Evolutionary conservation across 2,797 vertebrate genomes (phyloP), one percentile per base, ranked within the genome.

Genomic region (Tachyglossus aculeatus): DNA sequence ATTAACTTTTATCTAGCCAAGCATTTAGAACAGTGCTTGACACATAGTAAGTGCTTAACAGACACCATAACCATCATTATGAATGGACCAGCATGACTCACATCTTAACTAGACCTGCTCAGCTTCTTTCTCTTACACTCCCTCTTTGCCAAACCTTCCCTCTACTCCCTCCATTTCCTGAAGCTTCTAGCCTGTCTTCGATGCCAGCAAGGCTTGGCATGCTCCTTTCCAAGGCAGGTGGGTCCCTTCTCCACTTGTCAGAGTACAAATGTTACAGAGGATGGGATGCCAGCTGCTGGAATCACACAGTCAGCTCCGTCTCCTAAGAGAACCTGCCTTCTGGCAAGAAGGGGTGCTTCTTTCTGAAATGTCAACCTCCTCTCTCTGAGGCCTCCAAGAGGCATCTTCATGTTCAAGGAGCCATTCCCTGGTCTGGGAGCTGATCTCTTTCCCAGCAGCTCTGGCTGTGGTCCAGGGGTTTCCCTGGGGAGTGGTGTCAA

Each of bases 401-500:
- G 31, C 31, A 29, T 15, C 45, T 48, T 48, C 25, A 48, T 48
- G 45, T 29, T 29, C 45, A 48, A 27, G n/a, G 45, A 48, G n/a
- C n/a, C n/a, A n/a, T n/a, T n/a, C n/a, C n/a, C n/a, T n/a, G 19
- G 5, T 24, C 13, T 4, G 0, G 58, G 29, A 53, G 44, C 24
- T 66, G 67, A 57, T 81, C 71, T 78, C 54, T 79, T 85, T 86
- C 61, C 78, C 65, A 77, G 52, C 53, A 80, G 51, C 73, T 84
- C 72, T 75, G 84, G 86, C 31, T 80, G 75, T 82, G 81, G 77
- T 62, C 57, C 74, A 43, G 77, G 81, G 5, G 6, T 82, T 90
- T 88, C 87, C 82, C 87, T 85, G 89, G 77, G 36, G 81, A 84
- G 88, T 78, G 1, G 72, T 84, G 88, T 88, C 83, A 84, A 86